These are phyloP conservation scores for Megathymus violae DNA, from an alignment of 1,140 invertebrate genomes.

Conservation along the genomic window DNA sequence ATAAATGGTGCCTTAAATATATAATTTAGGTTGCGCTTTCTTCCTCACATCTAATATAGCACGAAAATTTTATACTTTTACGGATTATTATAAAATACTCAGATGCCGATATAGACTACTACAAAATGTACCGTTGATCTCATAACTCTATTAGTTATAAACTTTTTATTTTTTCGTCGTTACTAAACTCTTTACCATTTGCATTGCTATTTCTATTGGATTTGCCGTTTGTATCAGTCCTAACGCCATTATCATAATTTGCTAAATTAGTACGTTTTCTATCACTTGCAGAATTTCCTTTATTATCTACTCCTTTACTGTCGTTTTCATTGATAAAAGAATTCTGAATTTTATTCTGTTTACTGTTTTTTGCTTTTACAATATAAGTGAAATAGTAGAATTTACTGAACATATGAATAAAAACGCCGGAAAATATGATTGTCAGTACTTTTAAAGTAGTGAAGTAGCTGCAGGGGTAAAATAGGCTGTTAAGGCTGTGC, in stretches of 20 bases:
- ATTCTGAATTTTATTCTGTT: not conserved
- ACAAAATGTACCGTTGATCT: too few relatives aligned
- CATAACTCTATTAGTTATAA: too few relatives aligned
- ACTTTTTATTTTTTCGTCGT: not conserved
- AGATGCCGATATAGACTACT: too few relatives aligned
- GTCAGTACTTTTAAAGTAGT: not conserved
- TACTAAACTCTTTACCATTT: not conserved
- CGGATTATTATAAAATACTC: too few relatives aligned
- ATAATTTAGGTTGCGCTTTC: too few relatives aligned
- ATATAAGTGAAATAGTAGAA: slow-evolving; percentile 3
- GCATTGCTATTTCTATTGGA: not conserved
- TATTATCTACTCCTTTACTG: not conserved
- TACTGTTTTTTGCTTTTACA: not conserved
- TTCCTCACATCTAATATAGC: too few relatives aligned
- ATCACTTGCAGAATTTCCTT: not conserved
- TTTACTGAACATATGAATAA: slow-evolving; percentile 5
- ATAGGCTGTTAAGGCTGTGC: slow-evolving; percentile 2
- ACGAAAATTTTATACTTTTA: too few relatives aligned
- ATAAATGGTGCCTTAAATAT: too few relatives aligned
- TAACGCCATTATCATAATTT: not conserved
- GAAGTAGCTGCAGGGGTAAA: not conserved
- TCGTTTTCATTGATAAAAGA: not conserved
- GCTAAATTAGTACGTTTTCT: not conserved
- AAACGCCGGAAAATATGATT: not conserved
- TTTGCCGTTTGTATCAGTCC: not conserved